These are phyloP conservation scores for Lithophane semibrunnea DNA, from an alignment of 2,888 invertebrate species.

Conservation along the genomic window DNA sequence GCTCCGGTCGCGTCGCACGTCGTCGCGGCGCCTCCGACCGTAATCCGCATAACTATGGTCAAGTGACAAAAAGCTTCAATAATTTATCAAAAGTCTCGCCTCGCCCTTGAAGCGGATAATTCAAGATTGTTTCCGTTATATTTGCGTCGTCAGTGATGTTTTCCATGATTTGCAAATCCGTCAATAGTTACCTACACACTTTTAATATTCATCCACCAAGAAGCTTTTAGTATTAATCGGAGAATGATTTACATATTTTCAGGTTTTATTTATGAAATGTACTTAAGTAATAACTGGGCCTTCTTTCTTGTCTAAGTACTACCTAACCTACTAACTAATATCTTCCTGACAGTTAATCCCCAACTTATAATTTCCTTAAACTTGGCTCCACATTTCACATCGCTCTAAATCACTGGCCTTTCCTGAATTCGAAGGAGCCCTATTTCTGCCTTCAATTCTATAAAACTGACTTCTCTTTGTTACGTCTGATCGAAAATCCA, in stretches of 20 bases:
- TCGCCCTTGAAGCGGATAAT: constrained; percentile 33
- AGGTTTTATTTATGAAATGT: background rate
- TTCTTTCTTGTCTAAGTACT: background rate
- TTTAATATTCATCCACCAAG: constrained; percentile 19
- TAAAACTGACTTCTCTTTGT: constrained; percentile 50
- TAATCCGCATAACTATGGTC: constrained; percentile 56
- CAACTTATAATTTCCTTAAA: constrained; percentile 18
- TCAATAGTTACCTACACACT: background rate
- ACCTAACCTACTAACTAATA: too few relatives aligned
- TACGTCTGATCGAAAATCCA: constrained; percentile 46
- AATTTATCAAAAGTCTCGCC: constrained; percentile 59
- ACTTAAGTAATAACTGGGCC: background rate
- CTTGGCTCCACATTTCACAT: constrained; percentile 27
- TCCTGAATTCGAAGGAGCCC: constrained; percentile 23
- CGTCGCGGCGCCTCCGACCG: constrained; percentile 26
- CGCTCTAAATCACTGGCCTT: constrained; percentile 44
- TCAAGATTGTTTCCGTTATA: constrained; percentile 46
- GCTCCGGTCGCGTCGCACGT: constrained; percentile 33
- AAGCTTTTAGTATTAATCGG: constrained; percentile 2
- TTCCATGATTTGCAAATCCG: constrained; percentile 37
- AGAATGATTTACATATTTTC: constrained; percentile 11
- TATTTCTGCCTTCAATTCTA: constrained; percentile 44
- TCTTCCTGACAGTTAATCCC: background rate
- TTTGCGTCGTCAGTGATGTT: constrained; percentile 33
- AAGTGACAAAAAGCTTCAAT: constrained; percentile 57